Base-by-base conservation (phyloP, 1,140 invertebrate species). In the Aphidius ervi region DNA sequence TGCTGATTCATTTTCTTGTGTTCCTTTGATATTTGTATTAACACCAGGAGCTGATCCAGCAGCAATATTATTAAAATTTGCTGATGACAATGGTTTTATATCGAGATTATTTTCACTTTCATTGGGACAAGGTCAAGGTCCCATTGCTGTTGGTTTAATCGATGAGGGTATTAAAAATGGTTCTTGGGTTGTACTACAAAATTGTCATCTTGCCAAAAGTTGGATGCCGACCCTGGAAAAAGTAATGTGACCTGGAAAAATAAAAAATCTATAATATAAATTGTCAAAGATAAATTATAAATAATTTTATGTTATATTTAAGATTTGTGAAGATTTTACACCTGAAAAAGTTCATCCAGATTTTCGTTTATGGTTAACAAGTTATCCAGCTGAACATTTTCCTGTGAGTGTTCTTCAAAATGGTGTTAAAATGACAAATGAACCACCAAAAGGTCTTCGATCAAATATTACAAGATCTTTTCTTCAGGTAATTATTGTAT, bases 341-440 rank as follows among this genome's bases (percentile, higher is more conserved):
- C 82, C 86, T 0, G 88, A 90, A 60, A 83, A 85, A 0, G 92
- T 91, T 5, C 90, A 97, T 78, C 86, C 89, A 0, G 88, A 93
- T 70, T 98, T 97, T 71, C 84, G 95, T 20, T 77, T 98, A 8
- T 97, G 95, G 94, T 75, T 98, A 37, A 97, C 94, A 1, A 95
- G 92, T 42, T 96, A 96, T 74, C 93, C 95, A 0, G 88, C 88
- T 0, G 86, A 90, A 5, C 83, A 90, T 73, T 98, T 98, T 74
- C 95, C 95, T 0, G 90, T 97, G 2, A 86, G 91, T 39, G 86
- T 98, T n/a, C 79, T 98, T 43, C 93, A 97, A 78, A 96, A 95
- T 73, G 92, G 93, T 39, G 89, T 97, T 0, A 98, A 97, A 81
- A 96, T 97, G 88, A 96, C 93, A 2, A 96, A 96, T 74, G 94